Evolutionary conservation across 2,888 invertebrate genomes (phyloP).

Genomic region (Lasioglossum marginatum): DNA sequence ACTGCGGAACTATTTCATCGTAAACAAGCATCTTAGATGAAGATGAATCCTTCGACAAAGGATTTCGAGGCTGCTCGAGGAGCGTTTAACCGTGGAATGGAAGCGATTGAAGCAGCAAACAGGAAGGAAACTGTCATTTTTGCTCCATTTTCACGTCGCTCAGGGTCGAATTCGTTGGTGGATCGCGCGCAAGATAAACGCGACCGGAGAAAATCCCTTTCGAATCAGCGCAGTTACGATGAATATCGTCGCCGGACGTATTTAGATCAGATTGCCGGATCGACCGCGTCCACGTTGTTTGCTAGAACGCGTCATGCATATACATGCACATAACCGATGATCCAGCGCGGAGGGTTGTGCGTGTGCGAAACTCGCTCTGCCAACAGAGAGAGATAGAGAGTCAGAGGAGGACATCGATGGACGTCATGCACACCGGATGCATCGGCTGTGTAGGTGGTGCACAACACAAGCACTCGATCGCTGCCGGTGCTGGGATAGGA

Average conservation of each 20-base stretch:
- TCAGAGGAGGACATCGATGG: constrained; percentile 5
- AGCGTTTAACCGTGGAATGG: not conserved
- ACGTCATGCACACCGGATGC: constrained; percentile 66
- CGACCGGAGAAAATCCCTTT: constrained; percentile 14
- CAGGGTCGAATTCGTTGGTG: constrained; percentile 37
- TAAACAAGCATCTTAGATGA: not conserved
- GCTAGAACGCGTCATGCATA: constrained; percentile 67
- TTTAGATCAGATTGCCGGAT: constrained; percentile 77
- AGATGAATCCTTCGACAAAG: not conserved
- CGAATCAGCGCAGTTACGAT: constrained; percentile 32
- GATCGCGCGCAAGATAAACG: constrained; percentile 36
- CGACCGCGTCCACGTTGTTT: constrained; percentile 74
- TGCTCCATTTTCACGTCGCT: constrained; percentile 73
- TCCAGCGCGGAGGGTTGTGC: constrained; percentile 51
- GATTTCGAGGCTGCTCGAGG: not conserved
- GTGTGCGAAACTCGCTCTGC: constrained; percentile 48
- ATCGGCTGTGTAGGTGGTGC: constrained; percentile 29
- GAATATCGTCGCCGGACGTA: constrained; percentile 69
- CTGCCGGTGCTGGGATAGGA: constrained; percentile 36
- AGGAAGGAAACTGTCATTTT: constrained; percentile 71
- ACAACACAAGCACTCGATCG: constrained; percentile 34
- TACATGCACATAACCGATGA: constrained; percentile 57
- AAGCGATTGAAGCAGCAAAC: constrained; percentile 50
- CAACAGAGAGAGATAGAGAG: not conserved
- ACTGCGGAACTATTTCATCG: not conserved